Percentiles rank a stretch among this genome's conserved stretches.
Conservation (phyloP, 2,888 invertebrate species). For the Drosophila formosana region DNA sequence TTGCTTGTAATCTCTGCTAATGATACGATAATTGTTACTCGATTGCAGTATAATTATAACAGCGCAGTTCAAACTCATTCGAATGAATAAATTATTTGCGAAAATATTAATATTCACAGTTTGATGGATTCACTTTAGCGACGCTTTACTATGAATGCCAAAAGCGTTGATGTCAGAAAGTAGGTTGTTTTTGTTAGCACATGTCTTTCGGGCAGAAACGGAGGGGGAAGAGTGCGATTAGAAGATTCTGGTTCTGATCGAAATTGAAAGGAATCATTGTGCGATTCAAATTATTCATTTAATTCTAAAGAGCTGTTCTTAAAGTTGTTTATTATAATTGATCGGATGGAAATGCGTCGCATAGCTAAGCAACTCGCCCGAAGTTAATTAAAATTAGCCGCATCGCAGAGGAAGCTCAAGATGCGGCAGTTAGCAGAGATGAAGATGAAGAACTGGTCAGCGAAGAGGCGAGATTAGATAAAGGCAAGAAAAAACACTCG, state of each 20-base stretch:
- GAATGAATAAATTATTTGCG: too few relatives aligned
- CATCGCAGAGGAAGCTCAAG: slow-evolving; percentile 22
- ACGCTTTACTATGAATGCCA: neutral
- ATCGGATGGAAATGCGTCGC: neutral
- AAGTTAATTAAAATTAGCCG: slow-evolving; percentile 29
- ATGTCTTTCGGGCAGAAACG: neutral
- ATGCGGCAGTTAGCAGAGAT: slow-evolving; percentile 10
- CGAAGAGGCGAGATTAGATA: slow-evolving; percentile 23
- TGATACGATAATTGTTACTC: neutral
- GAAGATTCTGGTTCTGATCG: neutral
- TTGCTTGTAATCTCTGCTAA: slow-evolving; percentile 3
- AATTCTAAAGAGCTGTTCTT: neutral
- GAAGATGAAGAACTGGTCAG: slow-evolving; percentile 6
- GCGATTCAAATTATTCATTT: neutral
- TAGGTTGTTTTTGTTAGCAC: neutral
- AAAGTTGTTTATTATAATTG: neutral
- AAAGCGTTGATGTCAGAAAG: slow-evolving; percentile 4
- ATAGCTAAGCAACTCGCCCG: neutral
- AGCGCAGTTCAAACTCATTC: too few relatives aligned
- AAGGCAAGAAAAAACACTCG: slow-evolving; percentile 13
- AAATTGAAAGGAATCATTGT: neutral
- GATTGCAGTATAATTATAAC: neutral
- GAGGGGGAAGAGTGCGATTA: neutral
- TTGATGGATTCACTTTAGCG: neutral
- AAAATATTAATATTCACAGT: neutral